A percentile compares a stretch with the other conserved stretches of the same genome.
These are phyloP conservation scores for Parasteatoda tepidariorum DNA, from an alignment of 1,140 invertebrate species.

Conservation along the genomic window DNA sequence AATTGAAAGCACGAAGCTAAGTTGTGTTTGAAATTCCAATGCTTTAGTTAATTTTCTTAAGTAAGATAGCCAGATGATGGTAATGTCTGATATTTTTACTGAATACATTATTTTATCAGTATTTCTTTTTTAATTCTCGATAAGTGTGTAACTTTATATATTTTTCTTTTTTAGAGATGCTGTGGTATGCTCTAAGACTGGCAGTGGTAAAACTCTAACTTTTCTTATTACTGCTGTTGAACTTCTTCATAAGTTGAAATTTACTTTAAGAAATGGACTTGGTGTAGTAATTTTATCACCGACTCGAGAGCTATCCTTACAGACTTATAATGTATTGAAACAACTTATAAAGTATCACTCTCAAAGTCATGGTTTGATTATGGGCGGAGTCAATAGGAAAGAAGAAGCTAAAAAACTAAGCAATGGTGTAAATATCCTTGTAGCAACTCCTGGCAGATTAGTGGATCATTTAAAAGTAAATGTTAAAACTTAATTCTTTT, in stretches of 20 bases:
- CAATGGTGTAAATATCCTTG: slow-evolving; percentile 96
- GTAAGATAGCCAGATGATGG: too few species aligned
- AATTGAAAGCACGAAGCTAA: too few species aligned
- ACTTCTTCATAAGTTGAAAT: slow-evolving; percentile 88
- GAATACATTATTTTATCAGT: too few species aligned
- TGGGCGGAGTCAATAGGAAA: slow-evolving; percentile 94
- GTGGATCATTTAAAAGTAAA: slow-evolving; percentile 94
- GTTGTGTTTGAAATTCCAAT: too few species aligned
- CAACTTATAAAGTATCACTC: slow-evolving; percentile 85
- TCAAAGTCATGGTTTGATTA: slow-evolving; percentile 79
- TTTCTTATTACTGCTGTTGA: slow-evolving; percentile 97
- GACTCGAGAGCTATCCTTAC: slow-evolving; percentile 97
- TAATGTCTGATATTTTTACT: too few species aligned
- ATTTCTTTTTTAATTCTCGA: too few species aligned
- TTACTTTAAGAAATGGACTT: slow-evolving; percentile 88
- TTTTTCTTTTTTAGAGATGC: slow-evolving; percentile 77
- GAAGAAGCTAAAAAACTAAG: slow-evolving; percentile 93
- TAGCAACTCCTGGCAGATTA: slow-evolving; percentile 96
- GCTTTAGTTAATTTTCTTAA: too few species aligned
- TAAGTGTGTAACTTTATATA: too few species aligned
- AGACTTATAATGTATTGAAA: slow-evolving; percentile 96
- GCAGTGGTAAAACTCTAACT: slow-evolving; percentile 97
- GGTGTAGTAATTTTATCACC: slow-evolving; percentile 97
- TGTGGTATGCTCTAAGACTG: slow-evolving; percentile 95
- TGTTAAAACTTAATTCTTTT: too few species aligned